A percentile compares a stretch with the other conserved stretches of the same genome.
Conservation (phyloP, 2,888 invertebrate species). For the Sesia bembeciformis region DNA sequence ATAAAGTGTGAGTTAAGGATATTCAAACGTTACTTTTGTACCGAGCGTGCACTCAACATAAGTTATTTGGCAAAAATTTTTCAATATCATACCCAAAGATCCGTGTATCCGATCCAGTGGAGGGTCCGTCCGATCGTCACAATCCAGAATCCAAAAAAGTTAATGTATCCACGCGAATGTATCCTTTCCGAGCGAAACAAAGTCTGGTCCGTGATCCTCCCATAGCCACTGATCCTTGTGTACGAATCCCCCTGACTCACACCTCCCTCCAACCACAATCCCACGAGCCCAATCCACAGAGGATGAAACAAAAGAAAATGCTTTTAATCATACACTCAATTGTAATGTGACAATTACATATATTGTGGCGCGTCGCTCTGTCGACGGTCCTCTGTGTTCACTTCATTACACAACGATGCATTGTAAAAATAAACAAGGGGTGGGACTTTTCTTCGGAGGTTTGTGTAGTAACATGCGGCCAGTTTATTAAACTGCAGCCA, state of each 20-base stretch:
- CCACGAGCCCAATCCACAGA: constrained; percentile 64
- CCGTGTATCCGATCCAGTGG: constrained; percentile 10
- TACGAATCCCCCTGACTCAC: constrained; percentile 24
- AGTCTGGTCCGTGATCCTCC: neutral
- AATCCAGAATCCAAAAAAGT: constrained; percentile 5
- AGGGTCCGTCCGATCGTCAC: constrained; percentile 10
- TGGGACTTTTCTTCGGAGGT: no score
- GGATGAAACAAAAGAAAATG: constrained; percentile 74
- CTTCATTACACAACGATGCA: no score
- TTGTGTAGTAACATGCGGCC: no score
- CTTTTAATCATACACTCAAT: constrained; percentile 46
- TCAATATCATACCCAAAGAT: constrained; percentile 65
- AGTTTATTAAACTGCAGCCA: no score
- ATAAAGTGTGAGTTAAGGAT: constrained; percentile 51
- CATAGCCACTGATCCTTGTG: neutral
- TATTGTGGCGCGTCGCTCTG: neutral
- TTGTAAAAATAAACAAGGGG: no score
- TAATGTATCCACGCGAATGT: constrained; percentile 1
- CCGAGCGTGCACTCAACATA: neutral
- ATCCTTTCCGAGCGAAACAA: constrained; percentile 1
- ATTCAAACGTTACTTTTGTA: constrained; percentile 34
- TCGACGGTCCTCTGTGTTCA: neutral
- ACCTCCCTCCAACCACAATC: constrained; percentile 57
- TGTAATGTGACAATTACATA: neutral
- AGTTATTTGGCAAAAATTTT: neutral